Evolutionary conservation across 2,888 invertebrate genomes (phyloP).

Genomic region (Philereme transversata): DNA sequence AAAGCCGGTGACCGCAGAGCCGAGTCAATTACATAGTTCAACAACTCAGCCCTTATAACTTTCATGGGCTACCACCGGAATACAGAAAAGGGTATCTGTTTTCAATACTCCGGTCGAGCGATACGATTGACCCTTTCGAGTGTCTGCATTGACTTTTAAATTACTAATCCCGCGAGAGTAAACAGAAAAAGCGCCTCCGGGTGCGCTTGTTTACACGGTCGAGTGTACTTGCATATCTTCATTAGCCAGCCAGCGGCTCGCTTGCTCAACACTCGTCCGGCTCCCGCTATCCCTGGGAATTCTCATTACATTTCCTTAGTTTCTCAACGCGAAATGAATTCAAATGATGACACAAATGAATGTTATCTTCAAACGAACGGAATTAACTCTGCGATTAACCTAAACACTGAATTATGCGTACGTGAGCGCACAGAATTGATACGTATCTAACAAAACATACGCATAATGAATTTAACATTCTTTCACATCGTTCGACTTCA

Average conservation of each 20-base stretch:
- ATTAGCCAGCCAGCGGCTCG: conserved; percentile 65
- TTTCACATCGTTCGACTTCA: conserved; percentile 60
- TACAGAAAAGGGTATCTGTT: conserved; percentile 84
- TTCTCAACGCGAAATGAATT: conserved; percentile 53
- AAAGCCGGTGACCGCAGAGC: conserved; percentile 81
- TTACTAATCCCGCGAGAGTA: conserved; percentile 82
- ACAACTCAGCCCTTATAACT: conserved; percentile 84
- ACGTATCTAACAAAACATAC: conserved; percentile 63
- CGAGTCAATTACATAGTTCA: conserved; percentile 84
- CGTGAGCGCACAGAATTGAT: conserved; percentile 59
- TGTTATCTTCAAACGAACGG: conserved; percentile 39
- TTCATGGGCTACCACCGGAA: conserved; percentile 81
- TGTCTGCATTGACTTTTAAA: conserved; percentile 84
- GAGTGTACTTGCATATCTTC: conserved; percentile 81
- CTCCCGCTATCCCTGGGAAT: conserved; percentile 47
- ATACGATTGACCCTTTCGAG: conserved; percentile 83
- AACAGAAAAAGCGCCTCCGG: conserved; percentile 74
- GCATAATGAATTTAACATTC: conserved; percentile 69
- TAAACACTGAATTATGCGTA: conserved; percentile 58
- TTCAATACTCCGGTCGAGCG: conserved; percentile 77
- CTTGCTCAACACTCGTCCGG: conserved; percentile 70
- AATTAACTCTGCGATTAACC: conserved; percentile 50
- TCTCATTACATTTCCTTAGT: conserved; percentile 50
- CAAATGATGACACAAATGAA: conserved; percentile 45
- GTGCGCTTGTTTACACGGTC: conserved; percentile 75